Evolutionary conservation across 2,888 invertebrate species (phyloP).

Genomic region (Ophion ventricosus): DNA sequence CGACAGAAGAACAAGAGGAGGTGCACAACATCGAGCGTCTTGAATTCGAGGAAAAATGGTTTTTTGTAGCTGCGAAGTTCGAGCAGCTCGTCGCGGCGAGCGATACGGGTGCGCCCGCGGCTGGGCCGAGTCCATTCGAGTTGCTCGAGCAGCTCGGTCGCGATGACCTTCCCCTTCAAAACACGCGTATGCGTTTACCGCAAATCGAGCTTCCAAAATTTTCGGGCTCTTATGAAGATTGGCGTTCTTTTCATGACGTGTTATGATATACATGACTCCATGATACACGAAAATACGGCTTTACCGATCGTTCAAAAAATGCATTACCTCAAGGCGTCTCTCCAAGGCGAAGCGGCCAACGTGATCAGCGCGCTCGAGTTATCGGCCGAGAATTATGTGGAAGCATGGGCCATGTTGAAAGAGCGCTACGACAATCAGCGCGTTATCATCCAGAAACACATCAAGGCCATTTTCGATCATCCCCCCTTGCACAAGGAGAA

Average conservation of each 20-base stretch:
- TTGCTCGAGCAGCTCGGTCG: too few relatives aligned
- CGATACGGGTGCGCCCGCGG: neutral
- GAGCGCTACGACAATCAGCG: constrained; percentile 68
- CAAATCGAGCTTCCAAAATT: constrained; percentile 48
- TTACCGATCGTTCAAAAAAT: constrained; percentile 49
- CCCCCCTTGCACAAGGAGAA: constrained; percentile 60
- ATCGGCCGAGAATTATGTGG: constrained; percentile 47
- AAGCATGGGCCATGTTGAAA: constrained; percentile 55
- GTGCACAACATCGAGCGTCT: constrained; percentile 22
- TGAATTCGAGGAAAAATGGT: constrained; percentile 37
- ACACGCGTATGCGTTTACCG: constrained; percentile 24
- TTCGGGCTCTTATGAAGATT: constrained; percentile 56
- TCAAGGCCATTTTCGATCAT: constrained; percentile 66
- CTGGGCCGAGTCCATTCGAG: too few relatives aligned
- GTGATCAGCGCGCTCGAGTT: constrained; percentile 54
- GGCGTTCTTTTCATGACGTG: constrained; percentile 45
- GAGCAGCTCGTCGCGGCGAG: constrained; percentile 19
- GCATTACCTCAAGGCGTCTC: constrained; percentile 42
- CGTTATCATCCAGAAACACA: constrained; percentile 68
- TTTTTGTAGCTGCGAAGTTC: constrained; percentile 18
- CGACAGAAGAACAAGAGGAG: too few relatives aligned
- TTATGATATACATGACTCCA: constrained; percentile 43
- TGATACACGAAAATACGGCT: constrained; percentile 40
- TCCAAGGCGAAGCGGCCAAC: constrained; percentile 38
- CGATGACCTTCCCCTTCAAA: neutral